Base-by-base conservation (phyloP, 2,797 vertebrate genomes). In the Morelia viridis region DNA sequence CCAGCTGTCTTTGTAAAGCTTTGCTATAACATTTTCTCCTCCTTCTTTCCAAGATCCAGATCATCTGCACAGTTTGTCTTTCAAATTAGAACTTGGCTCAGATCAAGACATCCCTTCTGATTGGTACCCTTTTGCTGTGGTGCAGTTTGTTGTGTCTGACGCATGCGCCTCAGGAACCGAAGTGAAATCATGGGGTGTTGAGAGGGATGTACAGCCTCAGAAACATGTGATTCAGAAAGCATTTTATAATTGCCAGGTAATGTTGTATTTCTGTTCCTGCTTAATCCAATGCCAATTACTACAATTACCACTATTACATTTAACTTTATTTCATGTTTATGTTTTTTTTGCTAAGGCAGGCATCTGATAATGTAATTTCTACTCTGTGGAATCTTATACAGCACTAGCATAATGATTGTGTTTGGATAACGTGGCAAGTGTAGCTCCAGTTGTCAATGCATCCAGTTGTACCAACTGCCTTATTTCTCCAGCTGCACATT, bases 41-140 rank as follows among this genome's bases (percentile, higher is more conserved):
- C 91, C 71, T 24, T 94, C 94, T 94, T 28, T 94, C 12, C 87
- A 97, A 99, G 99, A 98, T 90, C 97, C 98, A 92, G 98, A 99
- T 96, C 98, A 99, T 93, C 99, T 98, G 19, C 99, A 99, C 94
- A 99, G 98, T 89, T 97, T 99, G 93, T 99, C 98, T 89, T 99
- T 99, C 97, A 99, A 98, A 95, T 97, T 99, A 56, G 99, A 99
- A 94, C 98, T 99, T 13, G 98, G 98, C 58, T 99, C 99, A 22
- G 99, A 99, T 97, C 99, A 99, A 97, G 98, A 99, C 96, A 98
- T 99, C 89, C 99, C 99, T 0, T 98, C 96, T 11, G 98, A 98
- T 95, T 99, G 99, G 99, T 98, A 98, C 92, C 98, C 99, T 0
- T 99, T 98, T 94, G 98, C 99, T 93, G 98, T 98, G 0, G 97